phyloP scores from a whole-genome alignment of 1,140 invertebrate genomes.

The Chrysoperla carnea region DNA sequence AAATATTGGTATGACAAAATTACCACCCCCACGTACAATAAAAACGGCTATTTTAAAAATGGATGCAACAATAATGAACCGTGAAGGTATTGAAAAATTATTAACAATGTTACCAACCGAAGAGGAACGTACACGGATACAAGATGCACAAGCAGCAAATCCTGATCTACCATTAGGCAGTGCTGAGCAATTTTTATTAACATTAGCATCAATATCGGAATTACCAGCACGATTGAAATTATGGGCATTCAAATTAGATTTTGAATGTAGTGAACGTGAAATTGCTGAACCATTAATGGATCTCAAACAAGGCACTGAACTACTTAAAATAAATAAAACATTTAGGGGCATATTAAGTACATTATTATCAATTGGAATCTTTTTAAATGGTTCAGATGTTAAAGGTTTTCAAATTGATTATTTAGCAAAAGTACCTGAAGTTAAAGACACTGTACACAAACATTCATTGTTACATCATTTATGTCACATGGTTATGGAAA shows the following conservation, averaged over 20 bases:
- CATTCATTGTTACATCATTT: constrained; percentile 94
- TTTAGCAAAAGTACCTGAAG: constrained; percentile 93
- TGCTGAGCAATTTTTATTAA: constrained; percentile 95
- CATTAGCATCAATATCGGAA: constrained; percentile 88
- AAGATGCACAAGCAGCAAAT: constrained; percentile 82
- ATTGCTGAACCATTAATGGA: constrained; percentile 97
- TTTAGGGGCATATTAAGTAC: constrained; percentile 89
- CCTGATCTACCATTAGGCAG: constrained; percentile 91
- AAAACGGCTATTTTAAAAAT: constrained; percentile 98
- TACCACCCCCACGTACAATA: constrained; percentile 92
- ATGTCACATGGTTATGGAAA: constrained; percentile 93
- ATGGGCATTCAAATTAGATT: constrained; percentile 98
- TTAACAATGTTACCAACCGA: constrained; percentile 94
- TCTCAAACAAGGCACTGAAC: constrained; percentile 88
- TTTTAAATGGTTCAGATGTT: constrained; percentile 86
- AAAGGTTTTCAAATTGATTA: constrained; percentile 98
- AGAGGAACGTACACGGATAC: constrained; percentile 90
- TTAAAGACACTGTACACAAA: constrained; percentile 98
- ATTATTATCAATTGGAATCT: constrained; percentile 88
- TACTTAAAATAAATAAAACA: constrained; percentile 78
- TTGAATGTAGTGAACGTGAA: constrained; percentile 94
- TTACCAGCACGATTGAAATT: constrained; percentile 85
- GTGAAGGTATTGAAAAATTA: constrained; percentile 97
- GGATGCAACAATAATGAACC: constrained; percentile 95
- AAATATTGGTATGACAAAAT: constrained; percentile 98